A percentile compares a stretch with the other conserved stretches of the same genome.
Evolutionary conservation across 2,797 vertebrate species (phyloP).

Genomic region (Melanogrammus aeglefinus): DNA sequence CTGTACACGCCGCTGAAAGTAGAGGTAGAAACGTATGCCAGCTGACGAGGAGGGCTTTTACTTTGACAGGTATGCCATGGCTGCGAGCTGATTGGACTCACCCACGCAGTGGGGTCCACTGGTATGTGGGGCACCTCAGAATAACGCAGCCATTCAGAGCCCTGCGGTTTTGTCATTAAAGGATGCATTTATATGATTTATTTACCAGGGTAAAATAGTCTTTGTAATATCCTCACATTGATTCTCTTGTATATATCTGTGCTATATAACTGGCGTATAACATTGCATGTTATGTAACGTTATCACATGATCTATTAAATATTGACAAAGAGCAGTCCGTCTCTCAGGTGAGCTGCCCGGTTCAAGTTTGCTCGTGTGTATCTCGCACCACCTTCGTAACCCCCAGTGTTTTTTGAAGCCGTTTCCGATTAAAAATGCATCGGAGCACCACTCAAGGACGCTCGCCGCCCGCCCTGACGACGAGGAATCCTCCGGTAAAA

Average conservation of each 20-base stretch:
- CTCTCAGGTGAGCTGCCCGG: background rate
- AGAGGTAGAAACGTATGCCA: too few species aligned
- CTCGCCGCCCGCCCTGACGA: constrained; percentile 53
- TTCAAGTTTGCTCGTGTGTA: background rate
- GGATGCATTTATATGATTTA: too few species aligned
- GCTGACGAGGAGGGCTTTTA: background rate
- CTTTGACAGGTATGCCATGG: background rate
- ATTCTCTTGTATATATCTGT: background rate
- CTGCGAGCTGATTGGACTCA: constrained; percentile 1
- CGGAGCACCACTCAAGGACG: constrained; percentile 52
- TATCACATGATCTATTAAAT: background rate
- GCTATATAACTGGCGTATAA: background rate
- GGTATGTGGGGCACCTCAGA: background rate
- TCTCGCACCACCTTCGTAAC: background rate
- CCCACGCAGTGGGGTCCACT: background rate
- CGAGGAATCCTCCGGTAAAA: constrained; percentile 61
- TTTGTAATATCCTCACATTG: background rate
- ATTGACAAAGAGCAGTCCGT: background rate
- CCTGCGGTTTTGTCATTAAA: background rate
- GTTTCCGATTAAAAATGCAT: constrained; percentile 45
- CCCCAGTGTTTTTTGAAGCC: background rate
- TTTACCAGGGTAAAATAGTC: background rate
- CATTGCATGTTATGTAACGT: background rate
- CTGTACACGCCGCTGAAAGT: too few species aligned
- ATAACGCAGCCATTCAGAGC: background rate